A percentile compares a stretch with the other conserved stretches of the same genome.
phyloP scores from a whole-genome alignment of 2,113 vertebrate genomes.

The Cricetomys ansorgei region DNA sequence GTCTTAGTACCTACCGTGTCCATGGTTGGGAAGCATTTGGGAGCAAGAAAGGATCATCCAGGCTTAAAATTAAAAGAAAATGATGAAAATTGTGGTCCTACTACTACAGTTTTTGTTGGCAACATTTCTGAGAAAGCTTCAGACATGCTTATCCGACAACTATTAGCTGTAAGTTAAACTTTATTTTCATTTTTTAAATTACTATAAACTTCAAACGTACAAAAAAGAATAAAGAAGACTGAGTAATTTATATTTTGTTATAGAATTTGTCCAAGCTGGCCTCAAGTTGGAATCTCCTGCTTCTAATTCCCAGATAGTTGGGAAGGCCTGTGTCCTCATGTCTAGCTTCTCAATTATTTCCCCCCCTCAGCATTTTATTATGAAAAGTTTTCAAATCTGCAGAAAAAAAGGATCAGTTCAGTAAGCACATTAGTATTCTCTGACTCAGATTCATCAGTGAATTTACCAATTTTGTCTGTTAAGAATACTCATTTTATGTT shows the following conservation, averaged over 20 bases:
- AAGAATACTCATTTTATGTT: background rate
- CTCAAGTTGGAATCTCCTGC: background rate
- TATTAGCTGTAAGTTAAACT: constrained; percentile 93
- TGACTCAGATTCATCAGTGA: background rate
- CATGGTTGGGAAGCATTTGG: constrained; percentile 95
- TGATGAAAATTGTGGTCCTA: constrained; percentile 95
- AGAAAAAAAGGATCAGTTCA: background rate
- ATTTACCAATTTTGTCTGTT: background rate
- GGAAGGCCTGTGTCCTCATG: background rate
- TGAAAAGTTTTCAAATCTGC: background rate
- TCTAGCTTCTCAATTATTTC: background rate
- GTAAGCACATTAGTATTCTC: background rate
- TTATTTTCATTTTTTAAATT: background rate
- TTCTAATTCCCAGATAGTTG: background rate
- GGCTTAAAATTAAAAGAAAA: constrained; percentile 91
- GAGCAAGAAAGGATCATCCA: constrained; percentile 91
- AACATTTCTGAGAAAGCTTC: constrained; percentile 99
- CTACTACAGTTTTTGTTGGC: constrained; percentile 98
- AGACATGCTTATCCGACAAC: constrained; percentile 98
- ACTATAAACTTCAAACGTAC: background rate
- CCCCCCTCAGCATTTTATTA: background rate
- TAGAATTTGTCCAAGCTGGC: background rate
- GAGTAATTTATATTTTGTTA: background rate
- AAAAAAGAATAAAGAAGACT: background rate
- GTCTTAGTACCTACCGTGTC: constrained; percentile 95